A percentile compares a stretch with the other conserved stretches of the same genome.
phyloP scores from a whole-genome alignment of 1,140 invertebrate genomes.

The Planococcus citri region DNA sequence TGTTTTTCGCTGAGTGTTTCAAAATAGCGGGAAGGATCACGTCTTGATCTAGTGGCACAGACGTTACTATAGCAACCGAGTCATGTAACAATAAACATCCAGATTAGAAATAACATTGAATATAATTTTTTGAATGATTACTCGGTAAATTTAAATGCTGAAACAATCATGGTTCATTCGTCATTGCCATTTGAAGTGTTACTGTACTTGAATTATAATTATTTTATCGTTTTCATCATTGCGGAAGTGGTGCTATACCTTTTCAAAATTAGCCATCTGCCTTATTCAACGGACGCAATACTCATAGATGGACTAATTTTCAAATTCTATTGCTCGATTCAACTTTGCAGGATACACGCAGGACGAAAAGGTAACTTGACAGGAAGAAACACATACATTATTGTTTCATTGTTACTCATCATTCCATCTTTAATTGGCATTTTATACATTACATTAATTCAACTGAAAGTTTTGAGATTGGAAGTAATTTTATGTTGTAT shows the following conservation, averaged over 20 bases:
- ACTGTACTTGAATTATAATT: conserved; percentile 23
- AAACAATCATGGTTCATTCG: conserved; percentile 21
- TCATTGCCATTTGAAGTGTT: conserved; percentile 23
- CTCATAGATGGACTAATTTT: conserved; percentile 20
- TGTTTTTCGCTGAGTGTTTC: no score
- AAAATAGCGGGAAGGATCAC: no score
- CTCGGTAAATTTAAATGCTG: no score
- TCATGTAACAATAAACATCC: no score
- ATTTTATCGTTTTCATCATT: conserved; percentile 21
- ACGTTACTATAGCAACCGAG: no score
- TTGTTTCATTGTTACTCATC: conserved; percentile 21
- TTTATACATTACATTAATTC: conserved; percentile 21
- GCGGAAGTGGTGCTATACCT: conserved; percentile 9
- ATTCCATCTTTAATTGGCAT: conserved; percentile 21
- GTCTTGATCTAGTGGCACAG: no score
- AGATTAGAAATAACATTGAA: no score
- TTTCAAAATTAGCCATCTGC: conserved; percentile 21
- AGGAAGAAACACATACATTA: conserved; percentile 3
- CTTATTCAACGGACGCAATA: conserved; percentile 21
- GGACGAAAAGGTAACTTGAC: conserved; percentile 24
- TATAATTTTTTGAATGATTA: no score
- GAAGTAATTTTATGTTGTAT: conserved; percentile 23
- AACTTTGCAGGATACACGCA: conserved; percentile 21
- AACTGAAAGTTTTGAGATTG: conserved; percentile 22
- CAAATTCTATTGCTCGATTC: conserved; percentile 15